Evolutionary conservation across 2,113 vertebrate species (phyloP).

Genomic region (Crotalus viridis): DNA sequence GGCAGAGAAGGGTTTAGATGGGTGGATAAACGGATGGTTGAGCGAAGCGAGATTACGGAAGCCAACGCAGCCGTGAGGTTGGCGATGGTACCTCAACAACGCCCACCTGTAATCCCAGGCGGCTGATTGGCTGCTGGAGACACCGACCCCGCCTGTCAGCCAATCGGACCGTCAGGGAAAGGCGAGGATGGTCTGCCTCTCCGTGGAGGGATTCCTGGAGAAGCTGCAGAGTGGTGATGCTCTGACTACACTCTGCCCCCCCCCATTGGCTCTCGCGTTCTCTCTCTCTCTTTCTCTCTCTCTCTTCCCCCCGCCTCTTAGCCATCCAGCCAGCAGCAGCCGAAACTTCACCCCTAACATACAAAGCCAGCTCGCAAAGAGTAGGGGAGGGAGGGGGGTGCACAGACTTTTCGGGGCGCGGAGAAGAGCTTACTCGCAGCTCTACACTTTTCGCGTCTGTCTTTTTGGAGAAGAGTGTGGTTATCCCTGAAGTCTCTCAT

Average conservation of each 20-base stretch:
- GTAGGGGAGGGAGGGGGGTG: constrained; percentile 8
- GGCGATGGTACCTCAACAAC: constrained; percentile 72
- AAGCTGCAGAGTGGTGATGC: constrained; percentile 81
- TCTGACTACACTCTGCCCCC: constrained; percentile 71
- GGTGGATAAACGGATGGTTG: background rate
- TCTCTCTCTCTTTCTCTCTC: constrained; percentile 57
- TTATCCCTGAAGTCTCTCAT: constrained; percentile 62
- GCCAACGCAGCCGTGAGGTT: constrained; percentile 61
- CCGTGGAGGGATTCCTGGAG: constrained; percentile 89
- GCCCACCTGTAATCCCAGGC: constrained; percentile 75
- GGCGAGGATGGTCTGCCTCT: constrained; percentile 68
- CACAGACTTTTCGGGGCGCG: constrained; percentile 40
- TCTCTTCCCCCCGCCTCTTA: constrained; percentile 25
- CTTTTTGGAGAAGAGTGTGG: background rate
- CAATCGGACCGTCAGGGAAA: constrained; percentile 75
- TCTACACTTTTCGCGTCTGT: constrained; percentile 32
- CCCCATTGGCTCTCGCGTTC: constrained; percentile 70
- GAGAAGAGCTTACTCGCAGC: constrained; percentile 49
- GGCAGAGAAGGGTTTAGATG: background rate
- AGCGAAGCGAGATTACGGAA: constrained; percentile 48
- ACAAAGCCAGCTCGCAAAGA: constrained; percentile 39
- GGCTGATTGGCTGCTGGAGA: constrained; percentile 63
- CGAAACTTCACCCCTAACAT: constrained; percentile 62
- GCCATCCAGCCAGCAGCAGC: constrained; percentile 36
- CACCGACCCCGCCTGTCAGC: constrained; percentile 65